Evolutionary conservation across 2,888 invertebrate genomes (phyloP), one percentile per base, ranked within the genome.

Genomic region (Morinoia aosen): DNA sequence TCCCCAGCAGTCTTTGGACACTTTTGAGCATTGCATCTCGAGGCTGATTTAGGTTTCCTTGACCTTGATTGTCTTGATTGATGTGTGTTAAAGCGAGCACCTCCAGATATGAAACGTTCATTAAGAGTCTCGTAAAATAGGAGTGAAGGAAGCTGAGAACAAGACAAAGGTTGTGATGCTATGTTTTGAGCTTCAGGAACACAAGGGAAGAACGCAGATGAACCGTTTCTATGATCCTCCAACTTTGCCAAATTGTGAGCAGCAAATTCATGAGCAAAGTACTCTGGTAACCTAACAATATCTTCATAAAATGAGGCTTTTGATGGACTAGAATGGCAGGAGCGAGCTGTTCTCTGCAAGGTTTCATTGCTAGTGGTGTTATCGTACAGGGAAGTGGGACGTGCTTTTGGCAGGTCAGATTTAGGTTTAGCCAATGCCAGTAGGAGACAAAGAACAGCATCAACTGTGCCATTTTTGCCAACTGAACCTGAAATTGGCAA

Each of bases 391-490:
- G 90, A 40, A 48, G 90, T 90, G 90, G 90, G 90, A 16, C 12
- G 25, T 58, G n/a, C n/a, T 33, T 33, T 48, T 48, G 33, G 12
- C 93, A 48, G 57, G 12, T 33, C 93, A 48, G 57, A 7, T 57
- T 39, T 33, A 33, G 93, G 93, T 48, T 57, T 93, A 33, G 93
- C 93, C 56, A 93, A 57, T 39, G 93, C 93, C 14, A 93, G 58
- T 14, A 93, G 57, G 19, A 93, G 93, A 93, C 25, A 48, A 2
- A 93, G 57, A 33, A 93, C 93, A 93, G 93, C 93, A 93, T 93
- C 93, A 57, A 93, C 93, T n/a, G n/a, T n/a, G 48, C 93, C 93
- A 93, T 57, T 58, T 12, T 56, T 57, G n/a, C 93, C 93, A 93
- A 93, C 93, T 57, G 10, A 57, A 93, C 93, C 93, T 93, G 57